Base-by-base conservation (phyloP, 2,113 vertebrate genomes). In the Corythaixoides concolor region DNA sequence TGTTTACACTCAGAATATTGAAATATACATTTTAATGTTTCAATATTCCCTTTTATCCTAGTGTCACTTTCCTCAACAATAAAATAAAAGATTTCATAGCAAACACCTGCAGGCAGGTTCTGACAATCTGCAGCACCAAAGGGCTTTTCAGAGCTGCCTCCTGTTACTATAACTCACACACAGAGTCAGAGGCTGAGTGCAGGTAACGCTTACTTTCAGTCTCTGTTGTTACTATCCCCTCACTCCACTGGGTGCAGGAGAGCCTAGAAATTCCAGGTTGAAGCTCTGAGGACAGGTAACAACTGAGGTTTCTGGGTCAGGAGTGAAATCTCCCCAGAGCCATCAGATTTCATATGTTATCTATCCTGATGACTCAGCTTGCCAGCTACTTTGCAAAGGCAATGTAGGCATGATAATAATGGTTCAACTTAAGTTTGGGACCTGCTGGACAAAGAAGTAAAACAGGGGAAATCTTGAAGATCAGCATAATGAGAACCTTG, bases 271-370 rank as follows among this genome's bases (percentile, higher is more conserved):
- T 67, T 81, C 30, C 41, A 89, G 9, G 52, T 7, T 82, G 95
- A 95, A 93, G 77, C 62, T 93, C 92, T 96, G 87, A 72, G 64
- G 52, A 90, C 37, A 93, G n/a, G 41, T 92, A 90, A 93, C 37
- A 96, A 41, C 68, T 83, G 93, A 97, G 83, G 59, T 94, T 94
- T 95, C 95, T 96, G 72, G 69, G 72, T 73, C 88, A 97, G 90
- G 86, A 97, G 88, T 73, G 93, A 94, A 95, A 92, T 82, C 94
- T 97, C 95, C 87, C 64, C 80, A 83, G 92, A 97, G 90, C 89
- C 94, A 97, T 88, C 95, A 97, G 92, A 93, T 95, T 93, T 89
- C 60, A 7, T 97, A 69, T 89, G 93, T 78, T 97, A 89, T 67
- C 63, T 92, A 68, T 91, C 79, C 59, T 75, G 53, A 88, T 93